Conservation (phyloP, 2,888 invertebrate genomes). For the Drosophila stalkeri region DNA sequence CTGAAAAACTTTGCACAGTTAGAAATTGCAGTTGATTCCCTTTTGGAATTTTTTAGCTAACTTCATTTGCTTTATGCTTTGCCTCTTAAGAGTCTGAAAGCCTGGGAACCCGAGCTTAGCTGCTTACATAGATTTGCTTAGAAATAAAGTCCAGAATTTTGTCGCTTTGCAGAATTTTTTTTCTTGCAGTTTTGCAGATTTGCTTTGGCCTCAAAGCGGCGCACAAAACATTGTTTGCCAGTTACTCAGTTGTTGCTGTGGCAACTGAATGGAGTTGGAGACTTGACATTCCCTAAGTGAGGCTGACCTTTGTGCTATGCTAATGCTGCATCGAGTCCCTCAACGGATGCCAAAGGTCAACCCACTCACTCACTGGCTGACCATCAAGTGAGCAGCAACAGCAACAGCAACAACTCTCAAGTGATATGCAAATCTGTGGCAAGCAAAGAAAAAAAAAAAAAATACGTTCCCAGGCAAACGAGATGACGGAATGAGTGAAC, state of each 20-base stretch:
- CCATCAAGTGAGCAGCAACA: conserved; percentile 41
- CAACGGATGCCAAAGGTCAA: conserved; percentile 41
- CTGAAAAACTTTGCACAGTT: not conserved
- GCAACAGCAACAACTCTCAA: conserved; percentile 20
- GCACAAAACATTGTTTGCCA: conserved; percentile 1
- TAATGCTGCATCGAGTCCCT: conserved; percentile 19
- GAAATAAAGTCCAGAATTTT: conserved; percentile 4
- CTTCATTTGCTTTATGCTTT: not conserved
- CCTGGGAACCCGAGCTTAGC: conserved; percentile 3
- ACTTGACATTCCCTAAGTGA: conserved; percentile 33
- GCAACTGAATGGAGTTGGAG: conserved; percentile 19
- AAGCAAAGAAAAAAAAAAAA: conserved; percentile 9
- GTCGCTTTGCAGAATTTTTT: not conserved
- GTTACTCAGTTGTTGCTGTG: conserved; percentile 13
- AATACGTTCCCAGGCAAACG: conserved; percentile 31
- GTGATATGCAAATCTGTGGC: conserved; percentile 56
- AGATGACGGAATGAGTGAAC: not conserved
- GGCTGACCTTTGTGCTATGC: conserved; percentile 27
- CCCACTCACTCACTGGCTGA: conserved; percentile 26
- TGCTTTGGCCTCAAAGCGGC: conserved; percentile 17
- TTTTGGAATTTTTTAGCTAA: not conserved
- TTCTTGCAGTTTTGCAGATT: not conserved
- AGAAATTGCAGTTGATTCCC: not conserved
- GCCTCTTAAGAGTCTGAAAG: not conserved
- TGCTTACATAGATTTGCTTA: not conserved